Conservation (phyloP, 2,113 vertebrate species). For the Sterna hirundo region DNA sequence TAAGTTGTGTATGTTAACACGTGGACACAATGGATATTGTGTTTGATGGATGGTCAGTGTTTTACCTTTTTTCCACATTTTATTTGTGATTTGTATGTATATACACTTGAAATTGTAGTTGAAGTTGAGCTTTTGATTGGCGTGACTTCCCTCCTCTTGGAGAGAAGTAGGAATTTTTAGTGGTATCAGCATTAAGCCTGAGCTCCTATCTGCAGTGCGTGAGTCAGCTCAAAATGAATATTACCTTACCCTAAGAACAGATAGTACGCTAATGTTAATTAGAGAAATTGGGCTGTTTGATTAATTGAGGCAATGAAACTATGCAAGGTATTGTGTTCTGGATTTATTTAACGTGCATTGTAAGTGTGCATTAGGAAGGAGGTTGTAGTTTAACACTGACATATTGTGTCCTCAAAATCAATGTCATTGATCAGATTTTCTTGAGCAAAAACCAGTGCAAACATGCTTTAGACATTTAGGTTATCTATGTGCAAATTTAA, state of each 20-base stretch:
- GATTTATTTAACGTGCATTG: neutral
- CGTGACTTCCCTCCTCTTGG: neutral
- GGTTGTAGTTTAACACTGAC: slow-evolving; percentile 1
- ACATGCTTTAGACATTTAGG: neutral
- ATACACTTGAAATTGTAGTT: neutral
- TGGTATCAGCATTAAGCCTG: neutral
- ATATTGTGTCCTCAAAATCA: slow-evolving; percentile 31
- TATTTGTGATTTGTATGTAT: neutral
- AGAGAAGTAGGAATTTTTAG: neutral
- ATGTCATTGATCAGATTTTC: slow-evolving; percentile 22
- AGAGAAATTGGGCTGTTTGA: neutral
- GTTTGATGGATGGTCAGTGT: neutral
- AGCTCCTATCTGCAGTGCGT: neutral
- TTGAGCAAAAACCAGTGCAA: neutral
- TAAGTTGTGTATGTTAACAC: neutral
- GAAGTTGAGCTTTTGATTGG: neutral
- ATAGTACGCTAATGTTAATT: neutral
- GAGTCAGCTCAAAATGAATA: neutral
- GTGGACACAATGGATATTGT: neutral
- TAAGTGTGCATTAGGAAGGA: slow-evolving; percentile 1
- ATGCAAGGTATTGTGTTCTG: neutral
- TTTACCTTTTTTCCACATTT: neutral
- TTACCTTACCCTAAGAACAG: neutral
- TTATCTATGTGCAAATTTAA: slow-evolving; percentile 38
- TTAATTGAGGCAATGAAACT: neutral